Conservation (phyloP, 2,797 vertebrate species). For the Falco berigora region DNA sequence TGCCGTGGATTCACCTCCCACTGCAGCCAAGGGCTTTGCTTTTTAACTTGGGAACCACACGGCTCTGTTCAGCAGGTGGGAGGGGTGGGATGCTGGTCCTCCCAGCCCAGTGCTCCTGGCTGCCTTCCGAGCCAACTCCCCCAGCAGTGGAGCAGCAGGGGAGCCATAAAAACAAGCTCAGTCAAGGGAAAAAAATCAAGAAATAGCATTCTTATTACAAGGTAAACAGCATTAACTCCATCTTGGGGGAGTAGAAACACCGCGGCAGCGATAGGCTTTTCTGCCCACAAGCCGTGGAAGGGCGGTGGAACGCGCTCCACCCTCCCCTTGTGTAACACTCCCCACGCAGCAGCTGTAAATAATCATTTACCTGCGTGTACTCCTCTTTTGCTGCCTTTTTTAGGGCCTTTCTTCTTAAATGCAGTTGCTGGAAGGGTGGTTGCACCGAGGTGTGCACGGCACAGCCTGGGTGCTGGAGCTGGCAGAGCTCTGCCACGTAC, state of each 20-base stretch:
- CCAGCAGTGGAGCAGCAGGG: not conserved
- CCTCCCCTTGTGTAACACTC: constrained; percentile 20
- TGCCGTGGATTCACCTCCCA: not conserved
- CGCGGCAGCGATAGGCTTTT: not conserved
- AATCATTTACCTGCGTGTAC: constrained; percentile 37
- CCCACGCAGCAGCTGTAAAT: constrained; percentile 35
- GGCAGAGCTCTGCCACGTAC: not conserved
- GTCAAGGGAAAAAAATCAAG: not conserved
- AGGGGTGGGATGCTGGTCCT: not conserved
- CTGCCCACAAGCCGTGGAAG: constrained; percentile 4
- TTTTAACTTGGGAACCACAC: not conserved
- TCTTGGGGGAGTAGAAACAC: constrained; percentile 34
- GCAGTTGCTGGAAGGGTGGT: not conserved
- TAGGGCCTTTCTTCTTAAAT: not conserved
- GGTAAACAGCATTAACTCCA: constrained; percentile 43
- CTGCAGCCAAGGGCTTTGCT: not conserved
- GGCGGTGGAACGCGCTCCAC: not conserved
- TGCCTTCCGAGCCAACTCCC: constrained; percentile 1
- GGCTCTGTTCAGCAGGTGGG: not conserved
- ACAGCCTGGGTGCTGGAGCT: not conserved
- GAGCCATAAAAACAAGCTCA: constrained; percentile 4
- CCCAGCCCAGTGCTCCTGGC: not conserved
- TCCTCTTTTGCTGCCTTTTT: not conserved
- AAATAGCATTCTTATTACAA: constrained; percentile 54
- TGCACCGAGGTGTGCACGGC: not conserved